Evolutionary conservation across 1,140 invertebrate species (phyloP).

Genomic region (Drosophila chauvacae): DNA sequence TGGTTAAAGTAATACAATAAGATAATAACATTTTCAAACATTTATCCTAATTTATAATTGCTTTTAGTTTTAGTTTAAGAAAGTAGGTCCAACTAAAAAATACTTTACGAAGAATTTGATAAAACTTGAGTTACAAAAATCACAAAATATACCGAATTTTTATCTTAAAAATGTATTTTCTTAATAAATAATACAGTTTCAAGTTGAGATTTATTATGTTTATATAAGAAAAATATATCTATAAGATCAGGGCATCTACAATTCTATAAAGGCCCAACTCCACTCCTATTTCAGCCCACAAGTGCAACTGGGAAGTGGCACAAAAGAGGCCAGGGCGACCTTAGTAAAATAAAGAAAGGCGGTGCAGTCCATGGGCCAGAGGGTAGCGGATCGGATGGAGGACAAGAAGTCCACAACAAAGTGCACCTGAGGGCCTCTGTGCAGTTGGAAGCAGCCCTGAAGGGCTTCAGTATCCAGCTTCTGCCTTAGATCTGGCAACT

Average conservation of each 20-base stretch:
- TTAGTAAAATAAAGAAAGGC: slow-evolving; percentile 36
- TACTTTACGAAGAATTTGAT: not conserved
- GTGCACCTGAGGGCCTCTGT: slow-evolving; percentile 42
- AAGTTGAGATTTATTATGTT: not conserved
- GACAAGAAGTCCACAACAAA: slow-evolving; percentile 20
- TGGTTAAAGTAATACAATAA: not conserved
- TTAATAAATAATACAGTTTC: not conserved
- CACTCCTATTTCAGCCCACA: slow-evolving; percentile 18
- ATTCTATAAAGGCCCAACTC: not conserved
- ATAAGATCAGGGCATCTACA: not conserved
- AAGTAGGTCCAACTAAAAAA: not conserved
- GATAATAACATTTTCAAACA: not conserved
- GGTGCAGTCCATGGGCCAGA: not conserved
- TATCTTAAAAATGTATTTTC: not conserved
- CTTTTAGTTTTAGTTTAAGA: not conserved
- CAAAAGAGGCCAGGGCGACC: slow-evolving; percentile 32
- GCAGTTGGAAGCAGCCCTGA: slow-evolving; percentile 12
- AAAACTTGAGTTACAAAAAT: not conserved
- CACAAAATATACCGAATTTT: not conserved
- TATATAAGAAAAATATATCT: not conserved
- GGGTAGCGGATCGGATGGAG: not conserved
- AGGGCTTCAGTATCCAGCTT: slow-evolving; percentile 9
- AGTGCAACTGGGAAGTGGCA: slow-evolving; percentile 43
- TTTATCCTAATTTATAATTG: not conserved
- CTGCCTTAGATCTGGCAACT: slow-evolving; percentile 12